phyloP scores from a whole-genome alignment of 2,888 invertebrate genomes.

The Palloptera scutellata region DNA sequence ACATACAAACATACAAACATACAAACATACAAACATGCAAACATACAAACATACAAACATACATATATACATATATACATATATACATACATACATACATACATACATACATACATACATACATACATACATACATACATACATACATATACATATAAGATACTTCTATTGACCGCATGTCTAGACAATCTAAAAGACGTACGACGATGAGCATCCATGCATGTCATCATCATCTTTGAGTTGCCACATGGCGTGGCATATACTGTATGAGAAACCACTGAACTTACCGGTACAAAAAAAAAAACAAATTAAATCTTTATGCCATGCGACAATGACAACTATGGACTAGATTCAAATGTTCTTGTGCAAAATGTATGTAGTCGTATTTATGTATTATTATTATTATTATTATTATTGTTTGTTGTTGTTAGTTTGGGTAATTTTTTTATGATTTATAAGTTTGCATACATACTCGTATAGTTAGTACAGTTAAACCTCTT shows the following conservation, averaged over 20 bases:
- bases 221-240: constrained; percentile 21
- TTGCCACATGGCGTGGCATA: constrained; percentile 26
- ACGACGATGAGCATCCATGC: constrained; percentile 18
- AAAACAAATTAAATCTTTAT: constrained; percentile 15
- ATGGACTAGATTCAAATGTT: constrained; percentile 40
- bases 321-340: constrained; percentile 37
- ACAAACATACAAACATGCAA: too few relatives aligned
- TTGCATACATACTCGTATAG: not conserved
- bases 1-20: too few relatives aligned
- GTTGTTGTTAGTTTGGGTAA: constrained; percentile 10
- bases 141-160: not conserved
- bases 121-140: not conserved
- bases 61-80: too few relatives aligned
- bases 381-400: constrained; percentile 5
- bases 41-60: too few relatives aligned
- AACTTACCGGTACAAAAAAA: constrained; percentile 17
- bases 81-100: too few relatives aligned
- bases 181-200: constrained; percentile 28
- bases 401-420: constrained; percentile 19
- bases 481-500: too few relatives aligned
- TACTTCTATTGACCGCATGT: constrained; percentile 29
- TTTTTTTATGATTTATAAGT: constrained; percentile 14
- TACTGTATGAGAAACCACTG: constrained; percentile 26
- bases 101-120: too few relatives aligned
- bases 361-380: constrained; percentile 15